These are phyloP conservation scores for Paratrypauchen microcephalus DNA, from an alignment of 2,797 vertebrate species.

Conservation along the genomic window DNA sequence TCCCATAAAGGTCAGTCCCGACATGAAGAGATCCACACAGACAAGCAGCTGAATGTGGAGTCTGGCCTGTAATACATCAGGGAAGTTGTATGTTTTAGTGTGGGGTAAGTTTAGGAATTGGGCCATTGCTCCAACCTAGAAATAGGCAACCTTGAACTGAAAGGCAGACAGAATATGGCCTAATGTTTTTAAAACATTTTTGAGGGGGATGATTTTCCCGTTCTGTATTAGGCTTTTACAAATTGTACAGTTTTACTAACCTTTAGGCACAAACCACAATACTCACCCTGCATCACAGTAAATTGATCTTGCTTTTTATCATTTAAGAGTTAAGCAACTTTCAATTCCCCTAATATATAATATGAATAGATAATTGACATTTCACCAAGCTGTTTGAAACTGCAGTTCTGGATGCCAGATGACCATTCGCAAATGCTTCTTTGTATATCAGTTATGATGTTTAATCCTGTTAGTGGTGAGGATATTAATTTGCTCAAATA, in stretches of 20 bases:
- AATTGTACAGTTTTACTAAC: background rate
- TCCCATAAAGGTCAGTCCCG: constrained; percentile 89
- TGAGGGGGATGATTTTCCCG: background rate
- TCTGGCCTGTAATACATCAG: constrained; percentile 12
- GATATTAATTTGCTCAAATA: background rate
- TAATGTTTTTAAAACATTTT: background rate
- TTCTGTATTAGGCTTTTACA: background rate
- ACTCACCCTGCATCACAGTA: background rate
- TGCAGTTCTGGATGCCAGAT: too few species aligned
- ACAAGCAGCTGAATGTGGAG: constrained; percentile 18
- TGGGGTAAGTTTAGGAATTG: constrained; percentile 11
- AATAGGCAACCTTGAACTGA: background rate
- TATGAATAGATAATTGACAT: too few species aligned
- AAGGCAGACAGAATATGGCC: background rate
- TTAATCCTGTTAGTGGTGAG: too few species aligned
- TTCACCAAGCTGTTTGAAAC: too few species aligned
- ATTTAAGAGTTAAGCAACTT: background rate
- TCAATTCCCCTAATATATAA: too few species aligned
- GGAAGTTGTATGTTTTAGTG: constrained; percentile 15
- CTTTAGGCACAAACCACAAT: background rate
- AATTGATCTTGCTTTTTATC: background rate
- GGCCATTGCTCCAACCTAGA: constrained; percentile 1
- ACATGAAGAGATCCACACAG: constrained; percentile 6
- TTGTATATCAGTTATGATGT: too few species aligned
- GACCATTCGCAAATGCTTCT: too few species aligned